Evolutionary conservation across 2,797 vertebrate genomes (phyloP), one percentile per base, ranked within the genome.

Genomic region (Gastrophryne carolinensis): DNA sequence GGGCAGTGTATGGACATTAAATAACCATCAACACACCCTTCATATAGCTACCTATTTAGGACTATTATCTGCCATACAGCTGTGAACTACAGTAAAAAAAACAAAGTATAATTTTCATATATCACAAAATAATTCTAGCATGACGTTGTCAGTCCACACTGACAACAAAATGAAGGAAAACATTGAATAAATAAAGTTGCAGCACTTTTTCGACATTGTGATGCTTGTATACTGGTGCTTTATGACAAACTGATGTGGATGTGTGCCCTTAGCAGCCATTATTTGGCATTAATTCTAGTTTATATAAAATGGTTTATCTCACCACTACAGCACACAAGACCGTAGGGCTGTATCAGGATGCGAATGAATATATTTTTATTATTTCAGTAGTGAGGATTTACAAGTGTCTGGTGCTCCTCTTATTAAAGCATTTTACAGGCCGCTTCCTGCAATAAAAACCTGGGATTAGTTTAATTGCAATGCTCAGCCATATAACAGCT

Each of bases 261-360:
- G 26, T 49, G 35, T 27, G n/a, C 23, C 15, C 24, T 30, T 27
- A 68, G 52, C 8, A 32, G 2, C 5, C 17, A 39, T 61, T 53
- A 23, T 61, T 68, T 41, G 53, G 19, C 29, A 27, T 56, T 64
- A 64, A 77, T 77, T 64, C 26, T 4, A 26, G 56, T 62, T 61
- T 62, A 32, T 15, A 54, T 54, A 77, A 49, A 54, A n/a, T 5
- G 35, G 19, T 47, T 77, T 71, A 77, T 71, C 74, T 77, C 37
- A 2, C 10, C 15, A 49, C 50, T 35, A 39, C 74, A 77, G 74
- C 37, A 9, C 32, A 23, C 12, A 21, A 32, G 52, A 47, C 50
- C n/a, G 9, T 54, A 69, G 35, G 56, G 65, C 57, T 70, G 26
- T 32, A 57, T 57, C 4, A 53, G 52, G 23, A 67, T 39, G 23